A percentile compares a stretch with the other conserved stretches of the same genome.
Evolutionary conservation across 2,888 invertebrate genomes (phyloP).

Genomic region (Philaethria dido): DNA sequence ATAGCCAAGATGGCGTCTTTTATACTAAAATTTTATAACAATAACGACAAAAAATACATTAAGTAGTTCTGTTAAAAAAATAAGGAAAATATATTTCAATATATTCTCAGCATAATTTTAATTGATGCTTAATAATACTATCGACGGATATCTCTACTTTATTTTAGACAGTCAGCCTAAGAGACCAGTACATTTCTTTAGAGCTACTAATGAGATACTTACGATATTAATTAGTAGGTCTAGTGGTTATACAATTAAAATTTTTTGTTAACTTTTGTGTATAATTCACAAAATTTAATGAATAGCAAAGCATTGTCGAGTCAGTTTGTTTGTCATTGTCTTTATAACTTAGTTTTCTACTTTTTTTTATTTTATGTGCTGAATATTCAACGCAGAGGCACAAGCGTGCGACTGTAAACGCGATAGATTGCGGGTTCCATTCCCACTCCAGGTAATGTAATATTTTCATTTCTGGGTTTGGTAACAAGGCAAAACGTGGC

Average conservation of each 20-base stretch:
- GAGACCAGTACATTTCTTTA: slow-evolving; percentile 1
- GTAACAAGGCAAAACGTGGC: too few species aligned
- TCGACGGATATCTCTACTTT: background rate
- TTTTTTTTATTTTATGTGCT: background rate
- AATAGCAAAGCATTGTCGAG: background rate
- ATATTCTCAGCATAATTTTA: background rate
- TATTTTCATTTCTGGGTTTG: too few species aligned
- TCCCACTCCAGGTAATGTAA: too few species aligned
- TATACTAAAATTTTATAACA: too few species aligned
- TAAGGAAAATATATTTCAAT: background rate
- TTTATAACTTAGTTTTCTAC: background rate
- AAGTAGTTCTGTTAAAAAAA: too few species aligned
- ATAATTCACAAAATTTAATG: slow-evolving; percentile 9
- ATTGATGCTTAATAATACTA: background rate
- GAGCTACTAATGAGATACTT: background rate
- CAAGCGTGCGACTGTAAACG: too few species aligned
- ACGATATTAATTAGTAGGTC: slow-evolving; percentile 1
- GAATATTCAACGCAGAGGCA: too few species aligned
- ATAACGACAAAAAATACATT: too few species aligned
- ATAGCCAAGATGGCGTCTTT: too few species aligned
- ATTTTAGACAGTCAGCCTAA: slow-evolving; percentile 2
- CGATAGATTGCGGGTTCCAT: too few species aligned
- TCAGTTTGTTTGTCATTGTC: background rate
- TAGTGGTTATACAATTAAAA: slow-evolving; percentile 3
- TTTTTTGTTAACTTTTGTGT: background rate